phyloP scores from a whole-genome alignment of 2,888 invertebrate genomes.

The Dicyrtoma fusca region DNA sequence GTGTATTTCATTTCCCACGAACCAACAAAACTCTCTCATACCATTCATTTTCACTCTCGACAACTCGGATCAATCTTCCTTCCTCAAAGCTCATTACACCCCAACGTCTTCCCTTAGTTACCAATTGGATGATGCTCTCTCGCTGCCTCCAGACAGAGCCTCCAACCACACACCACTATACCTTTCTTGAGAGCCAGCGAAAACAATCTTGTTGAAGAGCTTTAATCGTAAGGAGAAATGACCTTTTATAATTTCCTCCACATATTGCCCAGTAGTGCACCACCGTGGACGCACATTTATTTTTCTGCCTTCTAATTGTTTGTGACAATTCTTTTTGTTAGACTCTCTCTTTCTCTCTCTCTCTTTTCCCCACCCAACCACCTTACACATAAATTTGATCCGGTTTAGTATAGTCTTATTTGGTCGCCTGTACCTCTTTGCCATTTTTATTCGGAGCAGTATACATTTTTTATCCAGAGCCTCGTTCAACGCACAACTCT shows the following conservation, averaged over 20 bases:
- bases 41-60: conserved; percentile 19
- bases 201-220: too few relatives aligned
- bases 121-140: too few relatives aligned
- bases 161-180: neutral
- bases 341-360: conserved; percentile 5
- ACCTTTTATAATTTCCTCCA: too few relatives aligned
- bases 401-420: neutral
- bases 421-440: neutral
- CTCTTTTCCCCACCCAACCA: neutral
- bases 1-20: conserved; percentile 14
- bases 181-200: neutral
- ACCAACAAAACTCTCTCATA: neutral
- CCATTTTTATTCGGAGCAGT: neutral
- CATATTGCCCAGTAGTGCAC: neutral
- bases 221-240: too few relatives aligned
- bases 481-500: neutral
- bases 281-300: too few relatives aligned
- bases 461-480: too few relatives aligned
- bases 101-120: neutral
- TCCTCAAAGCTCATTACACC: conserved; percentile 20
- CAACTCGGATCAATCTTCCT: conserved; percentile 21
- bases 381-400: neutral
- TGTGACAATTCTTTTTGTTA: neutral
- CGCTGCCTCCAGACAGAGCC: neutral
- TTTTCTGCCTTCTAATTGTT: neutral